phyloP scores from a whole-genome alignment of 1,140 invertebrate species.

The Drusus annulatus region DNA sequence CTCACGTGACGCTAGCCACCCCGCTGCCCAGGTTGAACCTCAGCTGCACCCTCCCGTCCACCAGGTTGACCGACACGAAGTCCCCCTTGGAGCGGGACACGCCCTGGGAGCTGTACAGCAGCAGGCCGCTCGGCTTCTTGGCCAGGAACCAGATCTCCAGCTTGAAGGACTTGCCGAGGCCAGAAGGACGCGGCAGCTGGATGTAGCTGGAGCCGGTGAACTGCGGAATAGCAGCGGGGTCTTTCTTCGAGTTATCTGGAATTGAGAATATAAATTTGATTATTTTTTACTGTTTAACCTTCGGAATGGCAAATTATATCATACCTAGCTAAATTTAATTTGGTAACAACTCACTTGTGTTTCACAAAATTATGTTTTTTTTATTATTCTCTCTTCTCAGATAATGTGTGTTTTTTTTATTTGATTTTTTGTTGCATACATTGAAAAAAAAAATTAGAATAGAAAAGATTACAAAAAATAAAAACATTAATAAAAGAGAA shows the following conservation, averaged over 20 bases:
- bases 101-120: slow-evolving; percentile 89
- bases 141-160: slow-evolving; percentile 92
- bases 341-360: no score
- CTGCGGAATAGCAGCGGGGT: slow-evolving; percentile 76
- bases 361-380: no score
- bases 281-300: no score
- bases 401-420: no score
- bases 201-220: slow-evolving; percentile 85
- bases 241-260: slow-evolving; percentile 49
- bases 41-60: slow-evolving; percentile 85
- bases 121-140: slow-evolving; percentile 82
- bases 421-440: no score
- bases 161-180: slow-evolving; percentile 83
- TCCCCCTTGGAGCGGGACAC: slow-evolving; percentile 83
- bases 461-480: no score
- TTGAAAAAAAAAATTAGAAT: no score
- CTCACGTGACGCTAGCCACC: slow-evolving; percentile 88
- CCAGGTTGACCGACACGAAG: slow-evolving; percentile 88
- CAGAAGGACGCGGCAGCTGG: slow-evolving; percentile 82
- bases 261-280: neutral
- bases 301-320: no score
- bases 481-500: no score
- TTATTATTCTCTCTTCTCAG: no score
- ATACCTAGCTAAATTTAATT: no score
- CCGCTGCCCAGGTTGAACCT: slow-evolving; percentile 91